Evolutionary conservation across 2,113 vertebrate species (phyloP), one percentile per base, ranked within the genome.

Genomic region (Paradisaea rubra): DNA sequence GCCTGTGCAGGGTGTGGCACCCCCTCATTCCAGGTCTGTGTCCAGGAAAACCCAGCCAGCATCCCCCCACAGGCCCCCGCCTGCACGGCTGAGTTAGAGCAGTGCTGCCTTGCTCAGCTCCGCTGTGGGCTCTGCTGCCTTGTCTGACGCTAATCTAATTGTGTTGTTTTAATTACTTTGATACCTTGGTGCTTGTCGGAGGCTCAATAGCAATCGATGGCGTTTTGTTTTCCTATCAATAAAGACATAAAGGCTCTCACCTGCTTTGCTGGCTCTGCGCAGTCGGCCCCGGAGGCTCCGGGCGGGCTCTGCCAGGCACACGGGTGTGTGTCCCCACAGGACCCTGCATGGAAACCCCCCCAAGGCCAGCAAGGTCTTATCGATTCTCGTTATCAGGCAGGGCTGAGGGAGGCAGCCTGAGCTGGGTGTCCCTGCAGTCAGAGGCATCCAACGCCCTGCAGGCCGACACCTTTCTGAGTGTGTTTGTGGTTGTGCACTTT

Each of bases 111-210:
- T 7, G 23, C 86, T 94, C 60, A 12, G 2, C 73, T 82, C 61
- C 11, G 0, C 70, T 44, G 64, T 20, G 74, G 64, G 76, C 92
- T 73, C 81, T 5, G 9, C 86, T 80, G 53, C 76, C 77, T 70
- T 37, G 49, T 47, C 44, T 54, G 81, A 47, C 6, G 5, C 91
- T 97, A 79, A 94, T 88, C 81, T 91, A 83, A 95, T 95, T 86
- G 81, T 92, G 88, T 76, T 82, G 61, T 52, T 96, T 91, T 93
- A 95, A 94, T 97, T 96, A 92, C 92, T 92, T 81, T 77, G 72
- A 94, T 94, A 93, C 84, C 90, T 89, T 57, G 78, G 64, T 86
- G 88, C 77, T 96, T 8, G 9, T 86, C 37, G 57, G 37, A 91
- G 69, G 79, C 92, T 96, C 89, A 19, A 74, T 95, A 88, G 66